Percentiles rank a stretch among this genome's conserved stretches.
Evolutionary conservation across 2,113 vertebrate genomes (phyloP).

Genomic region (Micromys minutus): DNA sequence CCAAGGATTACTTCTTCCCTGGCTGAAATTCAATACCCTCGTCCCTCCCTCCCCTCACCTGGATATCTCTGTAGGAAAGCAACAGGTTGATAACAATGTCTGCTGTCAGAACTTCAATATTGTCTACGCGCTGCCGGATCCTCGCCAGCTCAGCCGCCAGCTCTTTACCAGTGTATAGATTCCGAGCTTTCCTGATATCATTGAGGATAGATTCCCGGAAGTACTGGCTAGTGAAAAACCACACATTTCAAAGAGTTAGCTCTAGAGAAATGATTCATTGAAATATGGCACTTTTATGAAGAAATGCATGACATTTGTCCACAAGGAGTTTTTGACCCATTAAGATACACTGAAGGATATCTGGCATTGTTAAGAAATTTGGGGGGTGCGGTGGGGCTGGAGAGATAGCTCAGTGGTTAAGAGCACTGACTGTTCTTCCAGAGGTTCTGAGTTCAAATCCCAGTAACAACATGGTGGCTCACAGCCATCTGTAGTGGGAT

Average conservation of each 20-base stretch:
- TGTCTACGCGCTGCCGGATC: slow-evolving; percentile 96
- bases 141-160: slow-evolving; percentile 93
- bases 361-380: neutral
- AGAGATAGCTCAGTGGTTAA: no score
- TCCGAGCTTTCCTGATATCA: slow-evolving; percentile 96
- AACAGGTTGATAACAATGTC: slow-evolving; percentile 98
- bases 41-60: slow-evolving; percentile 86
- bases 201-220: slow-evolving; percentile 96
- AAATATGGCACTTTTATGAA: slow-evolving; percentile 38
- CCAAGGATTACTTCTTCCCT: neutral
- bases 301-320: neutral
- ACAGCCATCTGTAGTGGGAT: no score
- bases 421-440: no score
- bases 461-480: no score
- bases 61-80: slow-evolving; percentile 97
- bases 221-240: slow-evolving; percentile 90
- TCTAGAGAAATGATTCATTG: neutral
- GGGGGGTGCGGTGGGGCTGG: no score
- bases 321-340: neutral
- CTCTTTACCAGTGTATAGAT: slow-evolving; percentile 93
- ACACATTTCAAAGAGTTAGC: slow-evolving; percentile 40
- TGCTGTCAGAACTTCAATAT: slow-evolving; percentile 96
- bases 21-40: neutral
- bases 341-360: neutral
- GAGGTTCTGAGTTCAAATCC: no score